Evolutionary conservation across 1,140 invertebrate genomes (phyloP).

Genomic region (Centruroides sculpturatus): DNA sequence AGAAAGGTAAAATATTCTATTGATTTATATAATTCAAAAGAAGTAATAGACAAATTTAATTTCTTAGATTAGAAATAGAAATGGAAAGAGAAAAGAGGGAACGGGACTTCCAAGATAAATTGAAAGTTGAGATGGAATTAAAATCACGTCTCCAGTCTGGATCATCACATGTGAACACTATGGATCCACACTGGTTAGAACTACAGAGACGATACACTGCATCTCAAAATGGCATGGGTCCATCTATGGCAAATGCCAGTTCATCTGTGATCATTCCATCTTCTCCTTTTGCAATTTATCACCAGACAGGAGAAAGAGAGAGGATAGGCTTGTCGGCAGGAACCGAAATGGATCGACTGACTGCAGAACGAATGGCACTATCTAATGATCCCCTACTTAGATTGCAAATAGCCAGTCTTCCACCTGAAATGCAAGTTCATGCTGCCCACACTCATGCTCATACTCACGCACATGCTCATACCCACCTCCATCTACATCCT

Average conservation of each 20-base stretch:
- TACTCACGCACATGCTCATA: slow-evolving; percentile 69
- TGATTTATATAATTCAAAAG: no score
- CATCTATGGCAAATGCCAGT: background rate
- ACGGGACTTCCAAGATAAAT: slow-evolving; percentile 55
- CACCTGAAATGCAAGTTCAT: slow-evolving; percentile 62
- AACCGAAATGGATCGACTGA: slow-evolving; percentile 24
- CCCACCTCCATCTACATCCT: slow-evolving; percentile 57
- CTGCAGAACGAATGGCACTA: slow-evolving; percentile 51
- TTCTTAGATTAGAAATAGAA: slow-evolving; percentile 60
- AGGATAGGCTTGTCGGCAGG: slow-evolving; percentile 8
- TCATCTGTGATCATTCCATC: no score
- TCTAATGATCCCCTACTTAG: slow-evolving; percentile 58
- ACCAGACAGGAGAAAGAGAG: slow-evolving; percentile 2
- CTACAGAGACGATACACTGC: slow-evolving; percentile 51
- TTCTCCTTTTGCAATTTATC: slow-evolving; percentile 6
- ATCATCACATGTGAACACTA: slow-evolving; percentile 32
- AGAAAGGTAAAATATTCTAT: slow-evolving; percentile 37
- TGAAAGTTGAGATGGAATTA: slow-evolving; percentile 43
- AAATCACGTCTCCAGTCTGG: slow-evolving; percentile 41
- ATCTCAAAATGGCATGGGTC: no score
- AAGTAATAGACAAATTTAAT: no score
- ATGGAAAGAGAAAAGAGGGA: slow-evolving; percentile 47
- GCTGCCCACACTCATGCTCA: slow-evolving; percentile 30
- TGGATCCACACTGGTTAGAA: slow-evolving; percentile 85
- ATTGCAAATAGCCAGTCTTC: slow-evolving; percentile 66